These are phyloP conservation scores for Oegoconia quadripuncta DNA, from an alignment of 2,888 invertebrate species.

Conservation along the genomic window DNA sequence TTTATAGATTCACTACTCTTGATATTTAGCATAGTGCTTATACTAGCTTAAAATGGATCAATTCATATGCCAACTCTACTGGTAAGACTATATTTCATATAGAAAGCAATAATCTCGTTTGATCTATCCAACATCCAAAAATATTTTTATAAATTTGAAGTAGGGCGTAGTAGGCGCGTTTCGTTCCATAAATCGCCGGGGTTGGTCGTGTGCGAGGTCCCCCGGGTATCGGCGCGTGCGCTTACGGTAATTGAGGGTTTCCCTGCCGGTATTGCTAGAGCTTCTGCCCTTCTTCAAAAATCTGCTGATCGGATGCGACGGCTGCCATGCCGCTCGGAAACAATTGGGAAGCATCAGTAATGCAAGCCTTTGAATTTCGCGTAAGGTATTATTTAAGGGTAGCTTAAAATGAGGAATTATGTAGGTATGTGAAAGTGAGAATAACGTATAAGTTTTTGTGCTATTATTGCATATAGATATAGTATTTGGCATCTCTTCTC, in stretches of 20 bases:
- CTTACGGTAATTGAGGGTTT: constrained; percentile 58
- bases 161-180: constrained; percentile 28
- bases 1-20: no score
- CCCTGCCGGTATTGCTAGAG: constrained; percentile 47
- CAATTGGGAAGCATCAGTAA: constrained; percentile 39
- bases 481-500: no score
- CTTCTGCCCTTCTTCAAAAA: constrained; percentile 54
- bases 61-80: no score
- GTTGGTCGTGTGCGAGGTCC: constrained; percentile 64
- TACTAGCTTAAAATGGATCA: no score
- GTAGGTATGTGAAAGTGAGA: no score
- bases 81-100: no score
- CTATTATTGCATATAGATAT: no score
- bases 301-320: constrained; percentile 65
- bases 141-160: constrained; percentile 28
- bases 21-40: no score
- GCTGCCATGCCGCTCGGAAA: constrained; percentile 50
- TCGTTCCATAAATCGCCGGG: constrained; percentile 59
- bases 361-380: constrained; percentile 16
- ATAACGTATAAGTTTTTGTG: no score
- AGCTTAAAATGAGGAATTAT: no score
- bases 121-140: no score
- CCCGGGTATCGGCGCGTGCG: constrained; percentile 63
- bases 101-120: no score
- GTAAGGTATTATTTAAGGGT: not conserved